Conservation (phyloP, 2,113 vertebrate genomes). For the Rhabdornis inornatus region DNA sequence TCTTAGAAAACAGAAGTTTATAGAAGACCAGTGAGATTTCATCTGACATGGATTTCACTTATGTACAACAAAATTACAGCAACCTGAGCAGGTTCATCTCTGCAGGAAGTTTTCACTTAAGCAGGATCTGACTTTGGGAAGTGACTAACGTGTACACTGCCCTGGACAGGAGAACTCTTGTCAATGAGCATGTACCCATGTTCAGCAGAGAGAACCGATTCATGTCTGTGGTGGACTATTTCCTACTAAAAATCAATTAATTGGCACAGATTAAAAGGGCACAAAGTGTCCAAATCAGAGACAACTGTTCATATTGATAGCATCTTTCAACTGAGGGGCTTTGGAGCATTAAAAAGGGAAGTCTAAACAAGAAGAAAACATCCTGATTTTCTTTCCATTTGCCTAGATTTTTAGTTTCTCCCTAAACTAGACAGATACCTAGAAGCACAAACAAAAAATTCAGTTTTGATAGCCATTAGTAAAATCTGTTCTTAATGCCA, state of each 20-base stretch:
- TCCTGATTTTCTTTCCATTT: neutral
- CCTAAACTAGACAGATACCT: neutral
- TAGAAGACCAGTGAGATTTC: neutral
- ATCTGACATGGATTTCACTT: neutral
- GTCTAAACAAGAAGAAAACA: neutral
- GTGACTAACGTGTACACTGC: neutral
- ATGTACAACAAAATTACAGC: neutral
- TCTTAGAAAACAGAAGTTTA: neutral
- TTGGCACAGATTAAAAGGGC: neutral
- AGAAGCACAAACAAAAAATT: neutral
- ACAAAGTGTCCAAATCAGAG: neutral
- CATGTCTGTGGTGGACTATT: neutral
- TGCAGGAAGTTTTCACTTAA: neutral
- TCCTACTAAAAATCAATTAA: neutral
- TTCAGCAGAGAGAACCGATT: neutral
- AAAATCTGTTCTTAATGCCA: neutral
- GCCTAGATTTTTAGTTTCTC: neutral
- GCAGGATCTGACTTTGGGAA: neutral
- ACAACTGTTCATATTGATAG: neutral
- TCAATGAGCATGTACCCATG: accelerated
- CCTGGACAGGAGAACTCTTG: neutral
- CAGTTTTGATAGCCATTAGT: neutral
- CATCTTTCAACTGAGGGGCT: neutral
- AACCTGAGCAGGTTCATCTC: neutral
- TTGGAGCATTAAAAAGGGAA: neutral